Evolutionary conservation across 2,797 vertebrate genomes (phyloP), one percentile per base, ranked within the genome.

Genomic region (Anguilla anguilla): DNA sequence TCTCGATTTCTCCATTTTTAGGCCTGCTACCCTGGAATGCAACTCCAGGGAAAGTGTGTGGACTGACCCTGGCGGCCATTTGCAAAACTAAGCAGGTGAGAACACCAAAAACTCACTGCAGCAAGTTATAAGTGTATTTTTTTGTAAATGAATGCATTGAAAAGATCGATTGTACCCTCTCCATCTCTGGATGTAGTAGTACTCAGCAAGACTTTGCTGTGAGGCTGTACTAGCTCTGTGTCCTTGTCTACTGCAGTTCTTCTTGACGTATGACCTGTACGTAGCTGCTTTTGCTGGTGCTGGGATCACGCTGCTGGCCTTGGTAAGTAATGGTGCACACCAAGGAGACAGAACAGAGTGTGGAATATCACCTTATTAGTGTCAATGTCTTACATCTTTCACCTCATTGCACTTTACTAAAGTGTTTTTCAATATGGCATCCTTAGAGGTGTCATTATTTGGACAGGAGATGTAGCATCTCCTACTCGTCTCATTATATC

Each of bases 31-130:
- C 98, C 88, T 99, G 98, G 98, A 98, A 97, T 28, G 97, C 98
- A 35, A 97, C 97, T 91, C 98, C 98, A 6, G 98, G 98, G 86
- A 98, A 98, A 90, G 95, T 96, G 90, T 99, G 98, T 81, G 99
- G 98, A 90, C 95, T 97, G 92, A 98, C 97, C 92, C 96, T 99
- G 94, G 97, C 97, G 83, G 96, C 97, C 91, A 97, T 99, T 93
- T 99, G 99, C 95, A 99, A 98, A 95, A 97, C 97, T 92, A 97
- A 96, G 0, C 98, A 99, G 97, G 99, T 99, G 90, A 97, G 97
- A 89, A 25, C 85, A 43, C 35, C 22, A 15, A 51, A 39, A 10
- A 43, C 22, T 81, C 4, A 15, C 19, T 81, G 43, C 35, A 49
- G 46, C 46, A 82, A 51, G 1, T 51, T 22, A 82, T 43, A 2